Evolutionary conservation across 2,888 invertebrate species (phyloP).

Genomic region (Dolomedes plantarius): DNA sequence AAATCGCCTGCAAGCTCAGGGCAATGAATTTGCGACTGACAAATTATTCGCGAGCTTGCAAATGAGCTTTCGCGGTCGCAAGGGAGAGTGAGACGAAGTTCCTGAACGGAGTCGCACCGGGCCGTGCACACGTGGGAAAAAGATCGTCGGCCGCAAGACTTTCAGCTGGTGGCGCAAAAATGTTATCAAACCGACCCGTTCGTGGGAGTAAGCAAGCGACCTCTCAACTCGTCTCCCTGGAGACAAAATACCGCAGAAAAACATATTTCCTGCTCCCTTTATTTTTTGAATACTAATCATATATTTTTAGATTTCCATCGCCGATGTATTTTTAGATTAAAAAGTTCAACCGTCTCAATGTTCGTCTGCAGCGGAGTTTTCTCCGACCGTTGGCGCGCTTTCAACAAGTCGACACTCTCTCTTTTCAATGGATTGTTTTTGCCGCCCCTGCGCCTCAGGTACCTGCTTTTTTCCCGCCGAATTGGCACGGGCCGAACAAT

Average conservation of each 20-base stretch:
- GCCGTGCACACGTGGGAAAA: too few relatives aligned
- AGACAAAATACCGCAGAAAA: background rate
- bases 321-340: conserved; percentile 35
- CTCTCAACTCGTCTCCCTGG: background rate
- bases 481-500: background rate
- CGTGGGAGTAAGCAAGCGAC: conserved; percentile 8
- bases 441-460: background rate
- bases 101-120: too few relatives aligned
- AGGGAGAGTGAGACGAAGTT: too few relatives aligned
- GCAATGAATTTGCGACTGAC: too few relatives aligned
- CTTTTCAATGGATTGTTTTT: conserved; percentile 3
- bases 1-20: too few relatives aligned
- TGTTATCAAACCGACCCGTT: background rate
- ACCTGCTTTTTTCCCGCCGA: background rate
- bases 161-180: too few relatives aligned
- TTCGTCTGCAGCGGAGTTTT: conserved; percentile 4
- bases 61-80: too few relatives aligned
- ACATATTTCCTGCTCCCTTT: conserved; percentile 1
- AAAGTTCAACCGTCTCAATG: conserved; percentile 24
- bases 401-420: conserved; percentile 10
- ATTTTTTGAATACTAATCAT: conserved; percentile 33
- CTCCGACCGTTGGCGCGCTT: background rate
- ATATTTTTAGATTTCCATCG: conserved; percentile 28
- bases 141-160: too few relatives aligned
- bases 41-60: too few relatives aligned